A percentile compares a stretch with the other conserved stretches of the same genome.
phyloP scores from a whole-genome alignment of 2,888 invertebrate species.

The Branchipolynoe longqiensis region DNA sequence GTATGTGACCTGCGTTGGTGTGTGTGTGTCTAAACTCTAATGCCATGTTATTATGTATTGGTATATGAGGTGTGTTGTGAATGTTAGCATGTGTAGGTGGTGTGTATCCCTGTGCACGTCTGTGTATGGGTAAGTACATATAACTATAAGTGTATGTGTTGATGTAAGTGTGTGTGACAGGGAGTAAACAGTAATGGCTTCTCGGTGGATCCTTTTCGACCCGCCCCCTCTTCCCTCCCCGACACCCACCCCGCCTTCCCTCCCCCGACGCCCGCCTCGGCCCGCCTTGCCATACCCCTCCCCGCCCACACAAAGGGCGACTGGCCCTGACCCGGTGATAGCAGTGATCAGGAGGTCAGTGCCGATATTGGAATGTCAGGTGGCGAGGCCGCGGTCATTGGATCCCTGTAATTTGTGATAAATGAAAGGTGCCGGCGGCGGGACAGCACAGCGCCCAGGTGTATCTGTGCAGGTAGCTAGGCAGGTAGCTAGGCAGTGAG shows the following conservation, averaged over 20 bases:
- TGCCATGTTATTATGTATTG: no score
- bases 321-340: not conserved
- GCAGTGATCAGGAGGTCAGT: no score
- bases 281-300: not conserved
- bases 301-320: not conserved
- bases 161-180: no score
- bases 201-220: no score
- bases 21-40: no score
- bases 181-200: no score
- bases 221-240: not conserved
- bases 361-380: conserved; percentile 34
- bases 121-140: no score
- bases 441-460: not conserved
- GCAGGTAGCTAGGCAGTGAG: not conserved
- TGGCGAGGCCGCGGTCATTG: conserved; percentile 21
- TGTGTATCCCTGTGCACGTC: no score
- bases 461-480: not conserved
- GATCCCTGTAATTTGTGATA: conserved; percentile 43
- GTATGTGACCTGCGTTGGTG: no score
- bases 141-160: no score
- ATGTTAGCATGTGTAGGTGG: no score
- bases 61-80: no score
- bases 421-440: conserved; percentile 31
- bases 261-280: not conserved
- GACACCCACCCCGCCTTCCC: not conserved